Conservation (phyloP, 37 sponge, comb jelly and placozoan genomes). For the Tethya wilhelma region DNA sequence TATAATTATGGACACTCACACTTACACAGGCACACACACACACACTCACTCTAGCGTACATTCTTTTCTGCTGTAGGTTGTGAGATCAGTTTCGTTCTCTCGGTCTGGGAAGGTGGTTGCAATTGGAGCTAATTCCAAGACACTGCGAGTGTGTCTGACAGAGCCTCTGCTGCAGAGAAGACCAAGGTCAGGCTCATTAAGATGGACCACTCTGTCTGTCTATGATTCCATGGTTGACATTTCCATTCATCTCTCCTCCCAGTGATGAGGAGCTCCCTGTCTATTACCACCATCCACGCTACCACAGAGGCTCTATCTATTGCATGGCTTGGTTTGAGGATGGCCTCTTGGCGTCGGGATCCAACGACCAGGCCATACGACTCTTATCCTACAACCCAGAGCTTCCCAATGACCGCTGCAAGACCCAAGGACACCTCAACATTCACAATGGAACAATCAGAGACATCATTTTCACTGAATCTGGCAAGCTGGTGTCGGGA, state of each 20-base stretch:
- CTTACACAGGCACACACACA: too few species aligned
- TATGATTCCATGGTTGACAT: background rate
- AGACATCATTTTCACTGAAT: constrained; percentile 68
- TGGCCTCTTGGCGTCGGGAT: constrained; percentile 88
- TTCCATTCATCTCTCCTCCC: background rate
- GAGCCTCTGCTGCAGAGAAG: constrained; percentile 22
- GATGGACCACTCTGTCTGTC: background rate
- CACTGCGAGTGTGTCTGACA: constrained; percentile 76
- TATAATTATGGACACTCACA: background rate
- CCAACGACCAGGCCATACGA: constrained; percentile 83
- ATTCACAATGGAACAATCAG: constrained; percentile 74
- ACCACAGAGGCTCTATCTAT: constrained; percentile 95
- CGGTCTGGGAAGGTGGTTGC: constrained; percentile 75
- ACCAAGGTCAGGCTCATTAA: background rate
- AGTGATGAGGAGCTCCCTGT: constrained; percentile 1
- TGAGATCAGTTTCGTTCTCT: constrained; percentile 81
- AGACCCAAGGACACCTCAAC: background rate
- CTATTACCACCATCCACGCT: constrained; percentile 16
- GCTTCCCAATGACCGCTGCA: background rate
- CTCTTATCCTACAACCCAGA: constrained; percentile 45
- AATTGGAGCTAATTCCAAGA: constrained; percentile 90
- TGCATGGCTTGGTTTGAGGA: constrained; percentile 83
- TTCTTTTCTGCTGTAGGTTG: constrained; percentile 67
- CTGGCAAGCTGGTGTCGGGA: constrained; percentile 69
- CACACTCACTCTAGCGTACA: too few species aligned